These are phyloP conservation scores for Delia radicum DNA, from an alignment of 1,140 invertebrate genomes.

Conservation along the genomic window DNA sequence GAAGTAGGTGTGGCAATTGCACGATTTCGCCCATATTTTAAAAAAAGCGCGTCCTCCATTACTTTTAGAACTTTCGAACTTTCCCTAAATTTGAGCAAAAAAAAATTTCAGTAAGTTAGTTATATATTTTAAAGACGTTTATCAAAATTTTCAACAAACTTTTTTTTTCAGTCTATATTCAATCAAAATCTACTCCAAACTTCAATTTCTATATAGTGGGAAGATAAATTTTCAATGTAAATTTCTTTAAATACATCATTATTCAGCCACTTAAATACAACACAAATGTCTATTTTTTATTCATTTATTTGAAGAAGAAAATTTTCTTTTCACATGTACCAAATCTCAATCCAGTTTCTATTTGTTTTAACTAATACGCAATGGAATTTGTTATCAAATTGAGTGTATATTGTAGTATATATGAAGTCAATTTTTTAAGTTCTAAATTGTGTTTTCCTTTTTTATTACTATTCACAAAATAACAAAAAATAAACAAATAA, in stretches of 20 bases:
- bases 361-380: neutral
- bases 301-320: neutral
- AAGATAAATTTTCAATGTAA: neutral
- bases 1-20: too few species aligned
- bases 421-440: neutral
- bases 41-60: too few species aligned
- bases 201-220: neutral
- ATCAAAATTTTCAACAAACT: too few species aligned
- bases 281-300: neutral
- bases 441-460: neutral
- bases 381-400: neutral
- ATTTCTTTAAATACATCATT: neutral
- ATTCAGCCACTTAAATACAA: neutral
- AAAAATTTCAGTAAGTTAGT: too few species aligned
- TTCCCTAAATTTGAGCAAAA: too few species aligned
- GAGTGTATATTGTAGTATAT: neutral
- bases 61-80: too few species aligned
- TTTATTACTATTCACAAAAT: neutral
- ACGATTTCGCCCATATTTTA: too few species aligned
- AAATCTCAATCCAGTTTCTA: neutral
- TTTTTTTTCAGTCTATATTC: too few species aligned
- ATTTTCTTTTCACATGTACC: neutral
- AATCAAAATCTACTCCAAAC: neutral
- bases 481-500: neutral
- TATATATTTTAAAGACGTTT: too few species aligned